Percentiles rank a stretch among this genome's conserved stretches.
Evolutionary conservation across 2,113 vertebrate species (phyloP).

Genomic region (Heterocephalus glaber): DNA sequence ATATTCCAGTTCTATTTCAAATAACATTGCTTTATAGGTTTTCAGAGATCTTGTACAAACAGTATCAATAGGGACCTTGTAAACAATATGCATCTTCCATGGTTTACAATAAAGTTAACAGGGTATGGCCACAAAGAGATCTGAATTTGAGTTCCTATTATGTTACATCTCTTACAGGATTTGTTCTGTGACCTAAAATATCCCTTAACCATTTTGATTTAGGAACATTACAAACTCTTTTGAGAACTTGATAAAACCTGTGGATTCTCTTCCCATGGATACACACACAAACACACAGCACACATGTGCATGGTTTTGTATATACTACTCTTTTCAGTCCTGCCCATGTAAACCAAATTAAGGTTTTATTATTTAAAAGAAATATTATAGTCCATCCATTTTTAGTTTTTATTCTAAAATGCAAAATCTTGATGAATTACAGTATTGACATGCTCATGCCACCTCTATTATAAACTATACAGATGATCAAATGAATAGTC

Average conservation of each 20-base stretch:
- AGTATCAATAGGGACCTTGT: neutral
- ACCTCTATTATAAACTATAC: neutral
- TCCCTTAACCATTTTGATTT: neutral
- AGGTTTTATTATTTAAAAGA: neutral
- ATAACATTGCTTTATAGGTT: neutral
- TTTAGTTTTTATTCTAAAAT: constrained; percentile 46
- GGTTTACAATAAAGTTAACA: neutral
- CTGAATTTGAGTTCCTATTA: neutral
- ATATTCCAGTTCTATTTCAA: neutral
- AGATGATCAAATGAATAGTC: neutral
- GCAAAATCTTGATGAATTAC: constrained; percentile 25
- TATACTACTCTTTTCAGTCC: neutral
- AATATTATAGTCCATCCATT: neutral
- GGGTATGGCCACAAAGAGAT: neutral
- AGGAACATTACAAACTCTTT: neutral
- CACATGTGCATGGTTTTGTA: rapidly evolving
- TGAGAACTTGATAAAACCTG: neutral
- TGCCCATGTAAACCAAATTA: neutral
- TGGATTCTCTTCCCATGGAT: neutral
- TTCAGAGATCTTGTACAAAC: neutral
- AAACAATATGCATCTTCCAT: neutral
- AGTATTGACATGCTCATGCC: neutral
- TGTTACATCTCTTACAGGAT: neutral
- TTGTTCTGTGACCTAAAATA: constrained; percentile 10
- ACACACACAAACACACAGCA: neutral